Percentiles rank a stretch among this genome's conserved stretches.
Conservation (phyloP, 2,113 vertebrate genomes). For the Microtus montanus region DNA sequence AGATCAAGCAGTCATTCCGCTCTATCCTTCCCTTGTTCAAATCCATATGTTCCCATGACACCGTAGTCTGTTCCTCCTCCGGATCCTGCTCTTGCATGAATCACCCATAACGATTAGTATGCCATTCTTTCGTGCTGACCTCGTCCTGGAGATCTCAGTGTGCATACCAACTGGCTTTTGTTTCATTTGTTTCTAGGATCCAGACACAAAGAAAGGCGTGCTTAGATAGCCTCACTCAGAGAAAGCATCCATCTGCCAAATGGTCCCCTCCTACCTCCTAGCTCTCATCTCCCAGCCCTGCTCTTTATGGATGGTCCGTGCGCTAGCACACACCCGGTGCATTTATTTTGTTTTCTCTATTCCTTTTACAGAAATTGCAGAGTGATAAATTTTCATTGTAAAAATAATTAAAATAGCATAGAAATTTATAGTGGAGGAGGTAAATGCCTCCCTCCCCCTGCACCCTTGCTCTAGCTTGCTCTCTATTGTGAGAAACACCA, state of each 20-base stretch:
- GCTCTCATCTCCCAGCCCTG: neutral
- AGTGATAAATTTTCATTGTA: conserved; percentile 34
- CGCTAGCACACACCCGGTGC: neutral
- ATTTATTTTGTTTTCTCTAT: conserved; percentile 43
- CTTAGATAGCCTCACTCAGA: neutral
- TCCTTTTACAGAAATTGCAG: conserved; percentile 50
- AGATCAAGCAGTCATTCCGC: too few relatives aligned
- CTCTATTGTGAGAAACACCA: neutral
- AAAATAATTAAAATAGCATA: conserved; percentile 20
- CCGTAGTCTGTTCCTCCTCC: too few relatives aligned
- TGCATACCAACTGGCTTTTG: neutral
- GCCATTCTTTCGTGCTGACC: too few relatives aligned
- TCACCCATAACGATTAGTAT: too few relatives aligned
- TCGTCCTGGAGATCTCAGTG: too few relatives aligned
- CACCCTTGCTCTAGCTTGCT: neutral
- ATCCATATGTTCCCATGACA: too few relatives aligned
- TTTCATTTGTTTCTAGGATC: neutral
- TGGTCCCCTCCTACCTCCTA: neutral
- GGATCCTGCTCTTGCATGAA: too few relatives aligned
- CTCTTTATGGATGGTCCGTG: conserved; percentile 19
- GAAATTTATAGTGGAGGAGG: neutral
- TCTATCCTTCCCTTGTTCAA: too few relatives aligned
- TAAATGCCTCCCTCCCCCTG: accelerated
- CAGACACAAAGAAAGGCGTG: neutral
- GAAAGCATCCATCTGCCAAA: neutral